phyloP scores from a whole-genome alignment of 1,140 invertebrate species.

The Coptotermes formosanus region DNA sequence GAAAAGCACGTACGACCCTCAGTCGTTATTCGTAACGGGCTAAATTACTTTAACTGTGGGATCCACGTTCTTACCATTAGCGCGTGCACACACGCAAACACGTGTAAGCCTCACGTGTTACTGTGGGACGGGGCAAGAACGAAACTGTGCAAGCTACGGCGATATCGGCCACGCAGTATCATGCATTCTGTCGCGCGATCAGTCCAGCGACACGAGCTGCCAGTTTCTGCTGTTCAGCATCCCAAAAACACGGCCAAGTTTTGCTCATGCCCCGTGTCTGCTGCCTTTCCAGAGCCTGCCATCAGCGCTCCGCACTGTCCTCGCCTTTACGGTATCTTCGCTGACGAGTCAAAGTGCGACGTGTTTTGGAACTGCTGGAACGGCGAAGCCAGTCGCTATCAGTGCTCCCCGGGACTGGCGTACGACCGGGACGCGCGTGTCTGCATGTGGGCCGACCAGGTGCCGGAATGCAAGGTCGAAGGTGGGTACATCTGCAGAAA shows the following conservation, averaged over 20 bases:
- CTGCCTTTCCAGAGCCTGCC: constrained; percentile 66
- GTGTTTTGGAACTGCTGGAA: constrained; percentile 97
- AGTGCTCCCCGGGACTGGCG: constrained; percentile 90
- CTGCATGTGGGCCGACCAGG: constrained; percentile 94
- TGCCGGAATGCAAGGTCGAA: constrained; percentile 84
- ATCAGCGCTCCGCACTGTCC: constrained; percentile 82
- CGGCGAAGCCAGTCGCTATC: constrained; percentile 87
- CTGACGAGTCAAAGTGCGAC: constrained; percentile 84
- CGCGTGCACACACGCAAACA: too few relatives aligned
- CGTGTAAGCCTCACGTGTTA: too few relatives aligned
- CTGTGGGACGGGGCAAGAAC: too few relatives aligned
- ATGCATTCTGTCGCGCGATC: background rate
- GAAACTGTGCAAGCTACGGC: too few relatives aligned
- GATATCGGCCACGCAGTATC: background rate
- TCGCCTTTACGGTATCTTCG: constrained; percentile 88
- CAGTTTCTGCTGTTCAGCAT: background rate
- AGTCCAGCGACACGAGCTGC: background rate
- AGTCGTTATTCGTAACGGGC: too few relatives aligned
- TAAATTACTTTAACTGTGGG: too few relatives aligned
- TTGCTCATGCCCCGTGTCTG: background rate
- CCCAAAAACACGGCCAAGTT: too few relatives aligned
- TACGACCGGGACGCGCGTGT: constrained; percentile 90
- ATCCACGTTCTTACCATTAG: too few relatives aligned
- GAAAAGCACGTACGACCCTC: too few relatives aligned
- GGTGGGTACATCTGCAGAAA: constrained; percentile 61